These are phyloP conservation scores for Yponomeuta cagnagella DNA, from an alignment of 2,888 invertebrate genomes.

Conservation along the genomic window DNA sequence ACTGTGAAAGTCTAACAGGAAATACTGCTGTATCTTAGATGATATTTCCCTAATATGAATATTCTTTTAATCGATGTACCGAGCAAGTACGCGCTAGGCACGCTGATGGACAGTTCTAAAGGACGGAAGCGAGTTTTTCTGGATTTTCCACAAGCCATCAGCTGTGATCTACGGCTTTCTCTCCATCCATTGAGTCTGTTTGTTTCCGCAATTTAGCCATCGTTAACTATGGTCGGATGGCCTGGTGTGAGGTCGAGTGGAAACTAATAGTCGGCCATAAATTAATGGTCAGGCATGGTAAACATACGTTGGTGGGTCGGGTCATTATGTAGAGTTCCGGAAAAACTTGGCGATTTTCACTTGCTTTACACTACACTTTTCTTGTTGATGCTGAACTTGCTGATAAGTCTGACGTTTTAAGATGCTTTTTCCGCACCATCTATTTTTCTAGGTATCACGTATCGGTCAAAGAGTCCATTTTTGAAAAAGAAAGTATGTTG, in stretches of 20 bases:
- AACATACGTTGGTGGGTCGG: neutral
- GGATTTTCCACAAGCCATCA: slow-evolving; percentile 22
- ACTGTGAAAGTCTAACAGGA: no score
- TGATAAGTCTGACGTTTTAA: neutral
- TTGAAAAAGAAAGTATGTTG: no score
- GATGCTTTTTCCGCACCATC: no score
- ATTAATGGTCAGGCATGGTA: no score
- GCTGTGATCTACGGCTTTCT: slow-evolving; percentile 33
- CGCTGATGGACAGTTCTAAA: slow-evolving; percentile 41
- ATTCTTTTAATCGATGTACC: no score
- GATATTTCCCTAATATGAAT: no score
- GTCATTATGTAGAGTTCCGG: neutral
- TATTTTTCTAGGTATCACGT: no score
- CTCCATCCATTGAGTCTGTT: slow-evolving; percentile 12
- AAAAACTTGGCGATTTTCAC: neutral
- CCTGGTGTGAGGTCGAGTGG: slow-evolving; percentile 3
- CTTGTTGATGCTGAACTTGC: neutral
- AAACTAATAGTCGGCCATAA: neutral
- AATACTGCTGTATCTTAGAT: no score
- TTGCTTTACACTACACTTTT: neutral
- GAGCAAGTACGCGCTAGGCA: neutral
- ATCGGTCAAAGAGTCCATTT: no score
- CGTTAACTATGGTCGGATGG: slow-evolving; percentile 21
- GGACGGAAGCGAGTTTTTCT: slow-evolving; percentile 38
- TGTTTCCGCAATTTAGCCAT: slow-evolving; percentile 25